A percentile compares a stretch with the other conserved stretches of the same genome.
Evolutionary conservation across 2,888 invertebrate genomes (phyloP).

Genomic region (Limulus polyphemus): DNA sequence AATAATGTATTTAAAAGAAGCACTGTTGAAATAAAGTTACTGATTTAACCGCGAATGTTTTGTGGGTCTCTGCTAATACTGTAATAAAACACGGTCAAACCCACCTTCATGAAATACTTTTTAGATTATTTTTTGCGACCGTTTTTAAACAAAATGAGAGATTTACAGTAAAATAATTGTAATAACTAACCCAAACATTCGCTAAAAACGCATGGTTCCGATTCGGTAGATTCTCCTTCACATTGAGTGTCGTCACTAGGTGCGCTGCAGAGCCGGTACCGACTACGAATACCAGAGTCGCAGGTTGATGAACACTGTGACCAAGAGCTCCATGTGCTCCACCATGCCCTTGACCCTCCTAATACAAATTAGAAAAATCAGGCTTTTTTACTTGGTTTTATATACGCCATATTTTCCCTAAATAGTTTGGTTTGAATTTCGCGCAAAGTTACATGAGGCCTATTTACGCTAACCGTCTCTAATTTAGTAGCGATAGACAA

Average conservation of each 20-base stretch:
- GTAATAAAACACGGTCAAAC: neutral
- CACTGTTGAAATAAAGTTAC: too few relatives aligned
- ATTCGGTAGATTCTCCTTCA: constrained; percentile 18
- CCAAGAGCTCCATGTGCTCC: constrained; percentile 24
- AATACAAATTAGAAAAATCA: neutral
- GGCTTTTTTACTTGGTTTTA: too few relatives aligned
- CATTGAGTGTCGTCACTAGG: constrained; percentile 11
- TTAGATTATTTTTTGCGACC: too few relatives aligned
- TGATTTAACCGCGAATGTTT: too few relatives aligned
- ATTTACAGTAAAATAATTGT: neutral
- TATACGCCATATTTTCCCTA: too few relatives aligned
- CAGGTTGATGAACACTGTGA: constrained; percentile 21
- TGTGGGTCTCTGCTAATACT: constrained; percentile 1
- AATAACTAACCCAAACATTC: constrained; percentile 11
- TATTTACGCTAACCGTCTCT: too few relatives aligned
- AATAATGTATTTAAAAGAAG: too few relatives aligned
- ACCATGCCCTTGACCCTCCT: constrained; percentile 13
- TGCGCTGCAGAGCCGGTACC: constrained; percentile 18
- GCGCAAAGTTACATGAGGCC: too few relatives aligned
- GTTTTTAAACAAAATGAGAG: too few relatives aligned
- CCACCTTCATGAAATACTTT: too few relatives aligned
- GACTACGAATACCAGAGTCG: constrained; percentile 19
- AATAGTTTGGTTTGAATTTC: too few relatives aligned
- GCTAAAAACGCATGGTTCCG: constrained; percentile 13
- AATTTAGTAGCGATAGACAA: too few relatives aligned